Base-by-base conservation (phyloP, 2,888 invertebrate species). In the Plebejus argus region DNA sequence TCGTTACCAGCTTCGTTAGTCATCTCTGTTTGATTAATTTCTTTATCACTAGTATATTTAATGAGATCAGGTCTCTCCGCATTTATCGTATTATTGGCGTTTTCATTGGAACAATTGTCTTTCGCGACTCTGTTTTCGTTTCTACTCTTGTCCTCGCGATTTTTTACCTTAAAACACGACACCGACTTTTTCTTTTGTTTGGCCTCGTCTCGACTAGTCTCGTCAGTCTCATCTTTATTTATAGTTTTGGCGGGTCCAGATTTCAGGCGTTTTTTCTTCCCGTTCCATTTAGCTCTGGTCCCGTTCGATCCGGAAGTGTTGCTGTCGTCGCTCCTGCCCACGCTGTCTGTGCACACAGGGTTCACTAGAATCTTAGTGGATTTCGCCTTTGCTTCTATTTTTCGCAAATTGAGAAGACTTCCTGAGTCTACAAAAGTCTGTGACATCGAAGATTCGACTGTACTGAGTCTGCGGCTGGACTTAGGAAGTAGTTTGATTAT, bases 141-240 rank as follows among this genome's bases (percentile, higher is more conserved):
- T 78, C 87, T 86, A 82, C 89, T 89, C 86, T 92, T 93, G 86
- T 90, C 89, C 82, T 90, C 90, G 7, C 90, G 87, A 86, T 87
- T 89, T 90, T 91, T 93, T 81, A 92, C 91, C 91, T 93, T 94
- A 85, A 94, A 94, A 87, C 94, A 94, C 82, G 91, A 92, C 87
- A 91, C 89, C 80, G 92, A 90, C 87, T 88, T 92, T 84, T 91
- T 92, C 85, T 91, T 91, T 83, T 89, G 89, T 82, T 86, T 92
- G 80, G 86, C 89, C 82, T 89, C 89, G 74, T 88, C 87, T 80
- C 91, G 89, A 81, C 88, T 90, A 86, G 87, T 86, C 85, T 88
- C 86, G 84, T 89, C 89, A 84, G 58, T 61, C 35, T 88, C 86
- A 58, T 79, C 83, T 81, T 85, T 84, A 82, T 81, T 84, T 79